Percentiles rank a stretch among this genome's conserved stretches.
These are phyloP conservation scores for Pseudopleuronectes americanus DNA, from an alignment of 2,797 vertebrate genomes.

Conservation along the genomic window DNA sequence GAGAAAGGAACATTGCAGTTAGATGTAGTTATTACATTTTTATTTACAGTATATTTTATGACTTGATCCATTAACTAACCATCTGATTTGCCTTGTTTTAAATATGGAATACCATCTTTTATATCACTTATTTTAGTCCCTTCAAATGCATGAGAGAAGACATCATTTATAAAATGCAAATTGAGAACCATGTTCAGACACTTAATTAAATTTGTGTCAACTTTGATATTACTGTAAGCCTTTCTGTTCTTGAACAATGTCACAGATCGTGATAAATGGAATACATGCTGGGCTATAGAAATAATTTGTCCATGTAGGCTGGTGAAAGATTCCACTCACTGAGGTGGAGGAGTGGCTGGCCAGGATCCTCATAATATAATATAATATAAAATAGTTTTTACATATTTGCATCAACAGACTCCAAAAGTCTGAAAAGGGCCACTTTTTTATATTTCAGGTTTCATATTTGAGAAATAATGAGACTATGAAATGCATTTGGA, in stretches of 20 bases:
- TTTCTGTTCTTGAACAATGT: conserved; percentile 61
- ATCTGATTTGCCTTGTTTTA: conserved; percentile 11
- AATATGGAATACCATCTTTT: conserved; percentile 22
- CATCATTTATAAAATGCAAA: conserved; percentile 58
- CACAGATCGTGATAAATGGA: conserved; percentile 64
- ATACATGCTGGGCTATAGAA: conserved; percentile 45
- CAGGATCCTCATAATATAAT: background rate
- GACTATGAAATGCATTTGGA: background rate
- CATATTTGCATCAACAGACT: background rate
- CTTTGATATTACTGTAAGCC: conserved; percentile 60
- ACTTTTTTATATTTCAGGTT: background rate
- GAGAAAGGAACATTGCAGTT: background rate
- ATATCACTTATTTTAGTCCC: conserved; percentile 26
- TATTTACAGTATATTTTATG: background rate
- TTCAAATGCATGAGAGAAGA: conserved; percentile 24
- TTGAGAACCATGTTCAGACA: conserved; percentile 56
- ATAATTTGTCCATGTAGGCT: conserved; percentile 40
- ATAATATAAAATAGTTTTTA: too few species aligned
- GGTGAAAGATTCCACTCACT: conserved; percentile 15
- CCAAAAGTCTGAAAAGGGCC: background rate
- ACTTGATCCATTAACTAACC: background rate
- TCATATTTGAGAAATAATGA: background rate
- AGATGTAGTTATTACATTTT: conserved; percentile 9
- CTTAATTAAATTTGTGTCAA: conserved; percentile 71
- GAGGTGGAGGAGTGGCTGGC: conserved; percentile 9